These are phyloP conservation scores for Apaloderma vittatum DNA, from an alignment of 2,113 vertebrate species.

Conservation along the genomic window DNA sequence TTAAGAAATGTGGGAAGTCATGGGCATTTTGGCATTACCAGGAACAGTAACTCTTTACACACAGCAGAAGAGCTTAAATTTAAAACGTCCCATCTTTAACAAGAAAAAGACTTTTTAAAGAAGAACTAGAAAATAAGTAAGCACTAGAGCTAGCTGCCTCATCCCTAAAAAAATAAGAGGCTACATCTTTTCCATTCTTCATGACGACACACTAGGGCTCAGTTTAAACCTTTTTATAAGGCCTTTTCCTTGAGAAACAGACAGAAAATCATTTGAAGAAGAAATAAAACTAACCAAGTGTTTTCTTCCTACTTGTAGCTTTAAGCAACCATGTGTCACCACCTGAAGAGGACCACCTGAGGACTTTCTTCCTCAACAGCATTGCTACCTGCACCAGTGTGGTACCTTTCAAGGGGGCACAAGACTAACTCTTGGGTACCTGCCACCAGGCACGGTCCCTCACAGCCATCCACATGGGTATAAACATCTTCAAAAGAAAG, in stretches of 20 bases:
- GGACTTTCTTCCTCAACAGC: background rate
- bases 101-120: background rate
- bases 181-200: background rate
- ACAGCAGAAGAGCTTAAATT: background rate
- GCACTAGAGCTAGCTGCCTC: background rate
- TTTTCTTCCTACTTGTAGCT: background rate
- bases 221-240: background rate
- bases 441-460: background rate
- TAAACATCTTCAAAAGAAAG: background rate
- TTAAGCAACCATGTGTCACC: background rate
- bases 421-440: background rate
- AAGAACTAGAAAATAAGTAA: background rate
- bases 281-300: background rate
- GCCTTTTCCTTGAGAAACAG: background rate
- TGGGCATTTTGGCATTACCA: background rate
- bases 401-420: background rate
- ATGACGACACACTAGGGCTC: background rate
- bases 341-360: no score
- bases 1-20: background rate
- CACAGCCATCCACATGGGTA: background rate
- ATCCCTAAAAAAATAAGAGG: background rate
- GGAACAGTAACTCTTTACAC: background rate
- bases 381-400: background rate
- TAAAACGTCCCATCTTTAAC: background rate
- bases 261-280: background rate